Evolutionary conservation across 2,113 vertebrate species (phyloP), one percentile per base, ranked within the genome.

Genomic region (Elachura formosa): DNA sequence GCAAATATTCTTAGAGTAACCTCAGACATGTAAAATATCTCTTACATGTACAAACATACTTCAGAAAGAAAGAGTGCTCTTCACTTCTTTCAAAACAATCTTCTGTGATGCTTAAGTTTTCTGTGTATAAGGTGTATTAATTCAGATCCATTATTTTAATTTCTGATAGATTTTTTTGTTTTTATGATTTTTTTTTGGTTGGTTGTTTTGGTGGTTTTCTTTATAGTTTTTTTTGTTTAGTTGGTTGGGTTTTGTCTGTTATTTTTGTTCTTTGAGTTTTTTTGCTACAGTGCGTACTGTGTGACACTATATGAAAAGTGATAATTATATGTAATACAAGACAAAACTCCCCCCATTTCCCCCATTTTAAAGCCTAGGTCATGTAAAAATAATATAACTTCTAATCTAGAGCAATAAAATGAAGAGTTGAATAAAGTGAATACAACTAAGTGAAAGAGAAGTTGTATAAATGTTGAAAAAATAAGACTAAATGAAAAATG

Each of bases 261-360:
- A n/a, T n/a, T n/a, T n/a, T n/a, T n/a, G n/a, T n/a, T n/a, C n/a
- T n/a, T n/a, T n/a, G n/a, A n/a, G n/a, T n/a, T n/a, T 49, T 58
- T 45, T 80, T 67, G 5, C 14, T 62, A 52, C 19, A 25, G 22
- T 10, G 1, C 46, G 36, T 54, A 10, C 3, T 64, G 9, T 23
- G 0, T 46, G 9, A 23, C 3, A 6, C 15, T 40, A 11, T 26
- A 12, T 76, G 40, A 93, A 67, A 90, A 85, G 14, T 45, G 7
- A 10, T 48, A 75, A 48, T 62, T 40, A 28, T 8, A 34, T 29
- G 34, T 4, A 10, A 22, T 28, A 45, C 14, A 28, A 76, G 9
- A 61, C 14, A 73, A 2, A 15, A 36, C 9, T 31, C 13, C 6
- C 5, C 16, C 28, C 1, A 5, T 11, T 58, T 2, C 0, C 7